Percentiles rank a stretch among this genome's conserved stretches.
Conservation (phyloP, 2,113 vertebrate genomes). For the Pagrus major region DNA sequence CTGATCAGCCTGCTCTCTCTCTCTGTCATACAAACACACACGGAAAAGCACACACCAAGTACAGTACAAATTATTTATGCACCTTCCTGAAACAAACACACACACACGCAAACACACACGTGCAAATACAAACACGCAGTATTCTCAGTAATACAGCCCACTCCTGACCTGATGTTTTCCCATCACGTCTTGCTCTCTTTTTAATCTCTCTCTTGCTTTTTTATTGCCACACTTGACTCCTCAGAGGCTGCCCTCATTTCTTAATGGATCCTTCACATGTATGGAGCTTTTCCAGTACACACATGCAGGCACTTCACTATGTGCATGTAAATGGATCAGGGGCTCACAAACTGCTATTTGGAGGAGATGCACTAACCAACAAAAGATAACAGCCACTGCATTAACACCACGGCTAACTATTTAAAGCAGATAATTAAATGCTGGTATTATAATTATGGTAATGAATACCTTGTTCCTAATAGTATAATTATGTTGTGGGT, state of each 20-base stretch:
- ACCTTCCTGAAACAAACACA: too few species aligned
- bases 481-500: background rate
- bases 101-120: too few species aligned
- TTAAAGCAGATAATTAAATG: background rate
- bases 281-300: background rate
- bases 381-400: background rate
- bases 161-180: conserved; percentile 62
- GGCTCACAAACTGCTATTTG: background rate
- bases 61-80: too few species aligned
- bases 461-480: background rate
- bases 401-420: background rate
- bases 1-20: conserved; percentile 34
- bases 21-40: background rate
- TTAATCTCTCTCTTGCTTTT: conserved; percentile 22
- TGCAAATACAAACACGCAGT: background rate
- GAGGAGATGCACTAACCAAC: background rate
- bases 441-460: background rate
- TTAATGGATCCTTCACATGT: background rate
- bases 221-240: conserved; percentile 21
- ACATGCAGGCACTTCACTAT: background rate
- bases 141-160: conserved; percentile 53
- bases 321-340: background rate
- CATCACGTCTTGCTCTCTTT: conserved; percentile 14
- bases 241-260: background rate
- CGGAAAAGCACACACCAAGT: too few species aligned